These are phyloP conservation scores for Orius insidiosus DNA, from an alignment of 1,140 invertebrate genomes.

Conservation along the genomic window DNA sequence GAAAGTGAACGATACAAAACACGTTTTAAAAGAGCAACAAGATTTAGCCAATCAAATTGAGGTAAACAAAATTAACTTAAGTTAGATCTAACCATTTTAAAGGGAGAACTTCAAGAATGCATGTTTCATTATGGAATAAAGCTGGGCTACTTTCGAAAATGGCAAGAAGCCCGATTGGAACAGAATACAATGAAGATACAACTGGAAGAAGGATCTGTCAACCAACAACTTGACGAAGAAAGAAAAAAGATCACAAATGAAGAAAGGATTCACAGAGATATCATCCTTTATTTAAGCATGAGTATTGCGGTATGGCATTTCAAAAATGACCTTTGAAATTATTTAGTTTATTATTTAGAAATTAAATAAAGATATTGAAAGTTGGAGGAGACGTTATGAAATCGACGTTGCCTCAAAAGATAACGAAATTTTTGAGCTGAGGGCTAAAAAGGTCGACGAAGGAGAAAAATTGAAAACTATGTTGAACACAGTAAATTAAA, in stretches of 20 bases:
- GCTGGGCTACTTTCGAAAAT: slow-evolving; percentile 2
- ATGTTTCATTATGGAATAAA: slow-evolving; percentile 6
- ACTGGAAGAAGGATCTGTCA: neutral
- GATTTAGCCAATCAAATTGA: too few species aligned
- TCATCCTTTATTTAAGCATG: slow-evolving; percentile 3
- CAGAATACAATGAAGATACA: neutral
- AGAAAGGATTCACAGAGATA: slow-evolving; percentile 1
- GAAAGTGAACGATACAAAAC: neutral
- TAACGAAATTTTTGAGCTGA: neutral
- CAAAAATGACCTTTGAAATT: too few species aligned
- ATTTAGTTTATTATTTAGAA: neutral
- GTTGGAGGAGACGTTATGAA: slow-evolving; percentile 2
- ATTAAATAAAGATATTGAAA: slow-evolving; percentile 9
- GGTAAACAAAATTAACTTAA: too few species aligned
- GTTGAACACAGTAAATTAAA: neutral
- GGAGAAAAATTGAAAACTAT: neutral
- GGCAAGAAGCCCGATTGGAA: slow-evolving; percentile 4
- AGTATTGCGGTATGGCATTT: neutral
- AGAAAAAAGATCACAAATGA: neutral
- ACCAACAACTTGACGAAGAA: neutral
- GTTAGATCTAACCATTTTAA: neutral
- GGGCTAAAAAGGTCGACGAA: neutral
- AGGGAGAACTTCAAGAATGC: slow-evolving; percentile 1
- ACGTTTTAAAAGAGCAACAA: too few species aligned
- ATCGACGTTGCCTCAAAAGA: slow-evolving; percentile 3